Percentiles rank a stretch among this genome's conserved stretches.
phyloP scores from a whole-genome alignment of 2,888 invertebrate genomes.

The Drosophila percnosoma region DNA sequence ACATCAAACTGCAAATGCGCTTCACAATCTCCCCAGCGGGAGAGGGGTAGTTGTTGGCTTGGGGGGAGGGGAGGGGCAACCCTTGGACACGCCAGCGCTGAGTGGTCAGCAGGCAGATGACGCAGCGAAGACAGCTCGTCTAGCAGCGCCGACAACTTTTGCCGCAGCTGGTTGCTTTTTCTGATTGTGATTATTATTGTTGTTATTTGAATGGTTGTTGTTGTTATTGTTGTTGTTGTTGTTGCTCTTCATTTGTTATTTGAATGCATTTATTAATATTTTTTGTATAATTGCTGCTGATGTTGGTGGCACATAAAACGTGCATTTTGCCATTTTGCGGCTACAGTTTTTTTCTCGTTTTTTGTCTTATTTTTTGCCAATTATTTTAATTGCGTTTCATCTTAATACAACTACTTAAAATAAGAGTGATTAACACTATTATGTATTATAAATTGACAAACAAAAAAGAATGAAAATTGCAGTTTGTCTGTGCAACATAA shows the following conservation, averaged over 20 bases:
- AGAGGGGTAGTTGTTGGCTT: background rate
- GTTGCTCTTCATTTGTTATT: conserved; percentile 59
- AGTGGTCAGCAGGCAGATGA: conserved; percentile 58
- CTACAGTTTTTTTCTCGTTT: background rate
- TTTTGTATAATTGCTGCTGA: conserved; percentile 22
- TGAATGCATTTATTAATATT: conserved; percentile 63
- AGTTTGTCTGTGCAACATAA: background rate
- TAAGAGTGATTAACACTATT: conserved; percentile 36
- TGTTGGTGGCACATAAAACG: conserved; percentile 58
- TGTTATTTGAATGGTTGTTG: conserved; percentile 32
- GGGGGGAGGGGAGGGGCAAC: background rate
- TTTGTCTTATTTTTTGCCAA: conserved; percentile 40
- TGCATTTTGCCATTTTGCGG: conserved; percentile 66
- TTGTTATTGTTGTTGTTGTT: conserved; percentile 36
- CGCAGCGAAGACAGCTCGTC: conserved; percentile 74
- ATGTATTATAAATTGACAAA: conserved; percentile 44
- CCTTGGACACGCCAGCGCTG: conserved; percentile 45
- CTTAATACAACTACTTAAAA: conserved; percentile 13
- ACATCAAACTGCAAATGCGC: conserved; percentile 53
- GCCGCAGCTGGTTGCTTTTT: conserved; percentile 13
- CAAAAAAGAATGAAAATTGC: background rate
- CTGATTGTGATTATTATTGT: conserved; percentile 1
- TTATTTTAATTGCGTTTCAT: conserved; percentile 78
- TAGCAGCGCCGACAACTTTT: conserved; percentile 35
- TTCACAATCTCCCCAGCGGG: no score